Base-by-base conservation (phyloP, 1,140 invertebrate genomes). In the Chironomus tepperi region DNA sequence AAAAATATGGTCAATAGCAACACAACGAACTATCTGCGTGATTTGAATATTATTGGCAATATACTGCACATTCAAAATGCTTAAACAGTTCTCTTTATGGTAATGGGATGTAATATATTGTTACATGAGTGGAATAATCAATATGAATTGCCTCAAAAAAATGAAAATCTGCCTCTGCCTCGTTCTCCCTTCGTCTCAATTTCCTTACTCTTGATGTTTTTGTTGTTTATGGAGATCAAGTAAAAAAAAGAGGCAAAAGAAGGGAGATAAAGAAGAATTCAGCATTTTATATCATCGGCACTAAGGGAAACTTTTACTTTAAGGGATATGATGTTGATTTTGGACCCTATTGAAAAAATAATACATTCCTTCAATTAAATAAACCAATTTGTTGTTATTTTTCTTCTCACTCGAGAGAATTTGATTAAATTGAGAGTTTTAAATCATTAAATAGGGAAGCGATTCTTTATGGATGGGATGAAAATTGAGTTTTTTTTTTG, bases 61-160 rank as follows among this genome's bases (percentile, higher is more conserved):
- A 70, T 70, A 18, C 9, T 70, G 16, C 15, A 57, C 10, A 16
- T 16, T 70, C 16, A 18, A 70, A 70, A 70, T 70, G 18, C 65
- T 19, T 16, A 70, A 70, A 18, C 16, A 19, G 19, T 21, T 9
- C 65, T 70, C 65, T 70, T 70, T 70, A 70, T 70, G 65, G 65
- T 70, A 70, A 70, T 70, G 65, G 47, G 16, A 18, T 70, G 65
- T 70, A 70, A 70, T 70, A 70, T 70, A 70, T 70, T 70, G 65
- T 21, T 70, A 70, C 65, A 70, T 70, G 65, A 70, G 65, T 70
- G 65, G 65, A 70, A 70, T 70, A 70, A 70, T 70, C 65, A 70
- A 70, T 70, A 70, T 18, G 65, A 57, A 57, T 70, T 70, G 65
- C 16, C 65, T 18, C 6, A 70, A 9, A 21, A 18, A 70, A 70